These are phyloP conservation scores for Falco biarmicus DNA, from an alignment of 2,797 vertebrate species.

Conservation along the genomic window DNA sequence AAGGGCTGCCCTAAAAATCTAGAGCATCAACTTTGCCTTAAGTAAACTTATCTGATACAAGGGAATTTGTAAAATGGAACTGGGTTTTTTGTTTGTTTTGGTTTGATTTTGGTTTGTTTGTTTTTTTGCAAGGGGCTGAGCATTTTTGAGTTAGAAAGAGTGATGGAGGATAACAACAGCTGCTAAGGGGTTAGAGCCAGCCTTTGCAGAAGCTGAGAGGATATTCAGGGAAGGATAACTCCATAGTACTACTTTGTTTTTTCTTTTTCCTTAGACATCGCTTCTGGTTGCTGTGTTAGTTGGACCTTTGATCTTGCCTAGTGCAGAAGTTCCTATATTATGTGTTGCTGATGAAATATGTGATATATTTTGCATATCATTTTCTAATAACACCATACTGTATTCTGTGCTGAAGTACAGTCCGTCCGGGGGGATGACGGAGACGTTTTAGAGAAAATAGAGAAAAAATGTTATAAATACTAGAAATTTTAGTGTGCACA, in stretches of 20 bases:
- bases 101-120: no score
- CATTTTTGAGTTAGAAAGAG: neutral
- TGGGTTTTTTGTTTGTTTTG: no score
- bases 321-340: neutral
- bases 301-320: neutral
- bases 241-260: neutral
- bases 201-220: neutral
- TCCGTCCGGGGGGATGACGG: fast-evolving
- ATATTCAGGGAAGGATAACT: neutral
- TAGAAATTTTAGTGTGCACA: neutral
- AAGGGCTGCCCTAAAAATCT: neutral
- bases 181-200: neutral
- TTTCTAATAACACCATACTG: neutral
- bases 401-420: neutral
- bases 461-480: neutral
- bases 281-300: neutral
- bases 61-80: neutral
- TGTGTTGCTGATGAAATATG: neutral
- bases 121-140: neutral
- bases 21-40: neutral
- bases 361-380: neutral
- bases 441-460: neutral
- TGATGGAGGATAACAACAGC: neutral
- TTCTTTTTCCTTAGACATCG: neutral
- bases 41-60: neutral